Evolutionary conservation across 1,140 invertebrate species (phyloP).

Genomic region (Bombus terrestris): DNA sequence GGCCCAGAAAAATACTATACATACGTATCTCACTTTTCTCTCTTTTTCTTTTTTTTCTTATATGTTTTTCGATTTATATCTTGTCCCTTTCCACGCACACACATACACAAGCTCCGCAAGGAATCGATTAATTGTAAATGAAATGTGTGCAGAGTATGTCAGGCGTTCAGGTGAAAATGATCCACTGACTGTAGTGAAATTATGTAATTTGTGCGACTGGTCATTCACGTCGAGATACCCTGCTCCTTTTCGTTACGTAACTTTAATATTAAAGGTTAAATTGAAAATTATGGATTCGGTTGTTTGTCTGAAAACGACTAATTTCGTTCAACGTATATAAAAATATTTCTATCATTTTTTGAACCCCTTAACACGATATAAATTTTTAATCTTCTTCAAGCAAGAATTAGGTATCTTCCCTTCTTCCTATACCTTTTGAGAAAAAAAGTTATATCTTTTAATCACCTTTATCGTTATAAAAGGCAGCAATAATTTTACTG

Average conservation of each 20-base stretch:
- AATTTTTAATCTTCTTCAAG: no score
- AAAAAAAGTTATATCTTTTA: not conserved
- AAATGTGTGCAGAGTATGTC: conserved; percentile 27
- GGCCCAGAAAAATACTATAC: conserved; percentile 50
- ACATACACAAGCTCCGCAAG: conserved; percentile 26
- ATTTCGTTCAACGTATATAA: not conserved
- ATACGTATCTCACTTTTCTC: not conserved
- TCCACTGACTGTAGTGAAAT: conserved; percentile 14
- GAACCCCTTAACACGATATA: not conserved
- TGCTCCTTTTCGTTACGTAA: not conserved
- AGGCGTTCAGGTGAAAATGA: conserved; percentile 11
- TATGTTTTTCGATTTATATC: conserved; percentile 1
- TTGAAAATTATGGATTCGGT: not conserved
- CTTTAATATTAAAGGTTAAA: not conserved
- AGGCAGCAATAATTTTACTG: not conserved
- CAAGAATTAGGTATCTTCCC: not conserved
- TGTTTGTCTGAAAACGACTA: not conserved
- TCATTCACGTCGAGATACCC: not conserved
- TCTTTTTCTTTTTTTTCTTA: not conserved
- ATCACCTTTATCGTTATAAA: not conserved
- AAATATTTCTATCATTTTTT: not conserved
- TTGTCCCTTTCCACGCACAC: conserved; percentile 10
- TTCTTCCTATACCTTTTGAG: not conserved
- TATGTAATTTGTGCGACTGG: not conserved
- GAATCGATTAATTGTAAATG: conserved; percentile 35